Percentiles rank a stretch among this genome's conserved stretches.
phyloP scores from a whole-genome alignment of 1,140 invertebrate genomes.

The Zaprionus africanus region DNA sequence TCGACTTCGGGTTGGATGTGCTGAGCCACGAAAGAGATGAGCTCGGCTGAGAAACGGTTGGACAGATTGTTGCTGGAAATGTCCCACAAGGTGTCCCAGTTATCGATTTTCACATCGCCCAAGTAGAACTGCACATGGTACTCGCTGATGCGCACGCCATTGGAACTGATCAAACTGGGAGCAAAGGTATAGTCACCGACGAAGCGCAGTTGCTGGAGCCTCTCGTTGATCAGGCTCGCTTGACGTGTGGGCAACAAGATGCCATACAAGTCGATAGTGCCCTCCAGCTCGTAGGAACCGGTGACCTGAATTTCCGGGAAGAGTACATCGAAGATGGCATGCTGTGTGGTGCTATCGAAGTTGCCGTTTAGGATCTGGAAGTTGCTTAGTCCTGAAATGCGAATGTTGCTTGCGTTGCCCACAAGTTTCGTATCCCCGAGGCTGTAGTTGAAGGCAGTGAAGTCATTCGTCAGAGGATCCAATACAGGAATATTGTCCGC shows the following conservation, averaged over 20 bases:
- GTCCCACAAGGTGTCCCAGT: conserved; percentile 65
- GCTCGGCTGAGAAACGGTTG: conserved; percentile 31
- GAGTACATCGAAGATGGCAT: conserved; percentile 53
- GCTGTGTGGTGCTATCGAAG: conserved; percentile 45
- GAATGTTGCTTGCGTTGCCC: conserved; percentile 63
- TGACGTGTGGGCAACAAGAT: conserved; percentile 35
- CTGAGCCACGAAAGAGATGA: conserved; percentile 21
- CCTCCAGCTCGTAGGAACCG: conserved; percentile 50
- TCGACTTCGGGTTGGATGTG: conserved; percentile 51
- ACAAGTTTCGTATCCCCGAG: conserved; percentile 28
- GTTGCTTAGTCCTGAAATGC: conserved; percentile 54
- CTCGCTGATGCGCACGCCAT: conserved; percentile 51
- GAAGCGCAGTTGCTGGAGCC: conserved; percentile 58
- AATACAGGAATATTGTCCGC: conserved; percentile 48
- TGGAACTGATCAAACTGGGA: conserved; percentile 35
- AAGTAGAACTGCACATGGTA: conserved; percentile 56
- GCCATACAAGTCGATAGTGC: not conserved
- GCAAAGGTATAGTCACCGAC: conserved; percentile 58
- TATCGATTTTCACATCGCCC: conserved; percentile 48
- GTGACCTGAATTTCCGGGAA: conserved; percentile 58
- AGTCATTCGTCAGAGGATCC: conserved; percentile 44
- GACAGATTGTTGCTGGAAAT: conserved; percentile 61
- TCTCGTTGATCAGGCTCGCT: conserved; percentile 56
- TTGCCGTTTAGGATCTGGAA: conserved; percentile 50
- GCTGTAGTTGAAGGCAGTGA: conserved; percentile 31